These are phyloP conservation scores for Sialia sialis DNA, from an alignment of 2,113 vertebrate genomes.

Conservation along the genomic window DNA sequence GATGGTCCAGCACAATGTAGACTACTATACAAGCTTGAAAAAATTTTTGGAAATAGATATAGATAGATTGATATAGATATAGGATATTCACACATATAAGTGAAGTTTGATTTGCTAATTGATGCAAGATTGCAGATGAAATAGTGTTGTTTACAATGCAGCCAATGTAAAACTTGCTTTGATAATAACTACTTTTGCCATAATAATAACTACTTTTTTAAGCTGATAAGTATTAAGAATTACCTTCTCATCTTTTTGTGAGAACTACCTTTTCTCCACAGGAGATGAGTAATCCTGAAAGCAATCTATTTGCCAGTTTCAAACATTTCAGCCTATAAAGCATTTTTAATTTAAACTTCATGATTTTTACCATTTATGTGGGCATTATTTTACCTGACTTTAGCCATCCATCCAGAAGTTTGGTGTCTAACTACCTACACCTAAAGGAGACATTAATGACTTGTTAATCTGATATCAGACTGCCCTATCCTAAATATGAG, in stretches of 20 bases:
- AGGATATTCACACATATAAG: neutral
- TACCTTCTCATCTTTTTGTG: neutral
- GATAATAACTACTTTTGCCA: neutral
- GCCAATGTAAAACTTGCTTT: neutral
- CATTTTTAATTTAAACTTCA: neutral
- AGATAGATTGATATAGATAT: no score
- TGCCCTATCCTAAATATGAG: neutral
- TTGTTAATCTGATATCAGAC: neutral
- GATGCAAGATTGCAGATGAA: neutral
- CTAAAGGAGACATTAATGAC: neutral
- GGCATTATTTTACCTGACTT: neutral
- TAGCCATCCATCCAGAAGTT: neutral
- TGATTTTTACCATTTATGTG: neutral
- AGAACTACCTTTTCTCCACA: neutral
- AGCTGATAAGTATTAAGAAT: neutral
- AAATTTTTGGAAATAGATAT: neutral
- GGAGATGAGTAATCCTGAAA: neutral
- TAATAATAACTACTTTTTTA: neutral
- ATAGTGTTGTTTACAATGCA: neutral
- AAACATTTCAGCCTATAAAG: neutral
- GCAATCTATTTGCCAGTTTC: neutral
- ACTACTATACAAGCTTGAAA: neutral
- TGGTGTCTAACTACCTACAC: neutral
- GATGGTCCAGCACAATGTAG: neutral
- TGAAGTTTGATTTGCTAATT: neutral